phyloP scores from a whole-genome alignment of 2,113 vertebrate genomes.

The Sciurus niger region DNA sequence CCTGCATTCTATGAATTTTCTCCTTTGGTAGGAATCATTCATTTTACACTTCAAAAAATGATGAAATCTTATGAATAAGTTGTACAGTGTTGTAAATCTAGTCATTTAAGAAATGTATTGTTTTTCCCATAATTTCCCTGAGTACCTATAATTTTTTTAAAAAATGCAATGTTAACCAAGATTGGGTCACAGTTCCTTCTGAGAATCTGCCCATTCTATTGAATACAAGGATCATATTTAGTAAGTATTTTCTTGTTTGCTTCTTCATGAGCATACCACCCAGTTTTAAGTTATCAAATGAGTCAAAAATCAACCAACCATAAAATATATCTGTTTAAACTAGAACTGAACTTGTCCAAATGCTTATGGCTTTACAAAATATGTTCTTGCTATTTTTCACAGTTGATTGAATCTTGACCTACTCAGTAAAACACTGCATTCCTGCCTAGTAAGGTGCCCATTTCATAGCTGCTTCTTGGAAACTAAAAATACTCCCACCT shows the following conservation, averaged over 20 bases:
- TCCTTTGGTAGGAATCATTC: neutral
- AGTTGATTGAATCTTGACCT: constrained; percentile 54
- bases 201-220: neutral
- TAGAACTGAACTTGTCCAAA: neutral
- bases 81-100: neutral
- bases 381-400: constrained; percentile 32
- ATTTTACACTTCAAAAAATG: neutral
- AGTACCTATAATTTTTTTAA: neutral
- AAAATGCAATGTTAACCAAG: neutral
- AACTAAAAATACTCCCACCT: neutral
- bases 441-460: neutral
- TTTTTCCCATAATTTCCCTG: neutral
- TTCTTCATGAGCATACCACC: neutral
- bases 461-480: neutral
- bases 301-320: neutral
- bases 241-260: neutral
- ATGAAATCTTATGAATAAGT: neutral
- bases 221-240: neutral
- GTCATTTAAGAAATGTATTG: neutral
- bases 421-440: neutral
- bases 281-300: neutral
- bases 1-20: neutral
- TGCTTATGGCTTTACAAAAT: constrained; percentile 36
- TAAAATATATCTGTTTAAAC: constrained; percentile 35
- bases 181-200: neutral